Percentiles rank a stretch among this genome's conserved stretches.
phyloP scores from a whole-genome alignment of 2,888 invertebrate species.

The Steinernema scapterisci region DNA sequence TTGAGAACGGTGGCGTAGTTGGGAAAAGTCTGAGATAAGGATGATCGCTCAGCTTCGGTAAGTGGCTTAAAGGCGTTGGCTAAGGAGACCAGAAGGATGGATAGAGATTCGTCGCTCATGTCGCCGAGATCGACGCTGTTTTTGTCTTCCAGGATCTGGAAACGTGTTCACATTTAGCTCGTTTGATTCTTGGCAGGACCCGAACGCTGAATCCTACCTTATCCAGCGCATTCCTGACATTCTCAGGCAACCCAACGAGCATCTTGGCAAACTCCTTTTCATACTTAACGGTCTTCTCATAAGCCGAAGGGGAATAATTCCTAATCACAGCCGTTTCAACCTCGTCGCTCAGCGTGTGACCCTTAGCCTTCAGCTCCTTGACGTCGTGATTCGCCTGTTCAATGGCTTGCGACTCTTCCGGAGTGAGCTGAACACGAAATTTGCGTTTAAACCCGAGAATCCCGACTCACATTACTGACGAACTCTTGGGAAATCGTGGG shows the following conservation, averaged over 20 bases:
- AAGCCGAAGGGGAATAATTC: background rate
- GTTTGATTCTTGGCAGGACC: no score
- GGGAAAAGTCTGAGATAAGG: background rate
- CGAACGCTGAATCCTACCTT: constrained; percentile 7
- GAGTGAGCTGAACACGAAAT: background rate
- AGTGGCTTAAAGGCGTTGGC: constrained; percentile 1
- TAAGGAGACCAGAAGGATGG: background rate
- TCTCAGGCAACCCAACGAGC: background rate
- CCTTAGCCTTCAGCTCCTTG: background rate
- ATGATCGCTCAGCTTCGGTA: background rate
- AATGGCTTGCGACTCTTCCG: constrained; percentile 1
- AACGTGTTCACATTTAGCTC: no score
- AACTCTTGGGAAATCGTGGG: background rate
- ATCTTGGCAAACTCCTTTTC: background rate
- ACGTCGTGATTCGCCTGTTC: background rate
- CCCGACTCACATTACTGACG: background rate
- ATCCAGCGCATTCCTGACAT: background rate
- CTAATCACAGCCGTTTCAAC: background rate
- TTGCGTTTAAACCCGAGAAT: no score
- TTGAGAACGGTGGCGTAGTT: background rate
- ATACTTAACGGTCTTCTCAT: background rate
- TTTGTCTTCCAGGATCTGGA: background rate
- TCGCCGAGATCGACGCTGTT: background rate
- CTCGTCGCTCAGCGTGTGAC: background rate
- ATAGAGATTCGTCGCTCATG: background rate